Conservation (phyloP, 1,140 invertebrate genomes). For the Tribolium castaneum region DNA sequence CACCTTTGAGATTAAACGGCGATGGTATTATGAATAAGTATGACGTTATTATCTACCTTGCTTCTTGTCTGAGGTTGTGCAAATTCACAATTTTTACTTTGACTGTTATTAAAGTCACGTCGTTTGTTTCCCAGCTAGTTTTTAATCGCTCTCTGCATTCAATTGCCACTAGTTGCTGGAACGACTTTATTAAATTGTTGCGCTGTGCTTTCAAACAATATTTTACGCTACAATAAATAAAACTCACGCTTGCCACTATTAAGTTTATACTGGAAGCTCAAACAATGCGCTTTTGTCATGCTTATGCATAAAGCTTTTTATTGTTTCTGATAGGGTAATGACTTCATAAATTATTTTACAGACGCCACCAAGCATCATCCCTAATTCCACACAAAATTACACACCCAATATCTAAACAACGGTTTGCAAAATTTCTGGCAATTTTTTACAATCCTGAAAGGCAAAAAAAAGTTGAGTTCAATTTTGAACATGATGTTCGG, state of each 20-base stretch:
- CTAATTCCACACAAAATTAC: too few relatives aligned
- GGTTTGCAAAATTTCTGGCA: too few relatives aligned
- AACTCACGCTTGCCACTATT: constrained; percentile 15
- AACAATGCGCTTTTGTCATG: constrained; percentile 36
- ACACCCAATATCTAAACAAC: too few relatives aligned
- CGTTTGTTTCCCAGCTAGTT: constrained; percentile 33
- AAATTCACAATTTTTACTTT: constrained; percentile 21
- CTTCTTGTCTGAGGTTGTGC: not conserved
- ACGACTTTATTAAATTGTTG: constrained; percentile 36
- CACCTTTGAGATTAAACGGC: constrained; percentile 48
- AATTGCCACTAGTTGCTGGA: constrained; percentile 44
- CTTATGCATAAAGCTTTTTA: constrained; percentile 22
- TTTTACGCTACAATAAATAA: constrained; percentile 36
- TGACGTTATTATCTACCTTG: constrained; percentile 43
- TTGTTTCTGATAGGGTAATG: constrained; percentile 22
- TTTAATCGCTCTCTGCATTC: constrained; percentile 38
- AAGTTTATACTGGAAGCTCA: constrained; percentile 12
- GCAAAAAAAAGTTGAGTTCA: too few relatives aligned
- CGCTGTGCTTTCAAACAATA: constrained; percentile 28
- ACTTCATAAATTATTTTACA: not conserved
- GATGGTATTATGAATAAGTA: constrained; percentile 50
- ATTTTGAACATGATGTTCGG: too few relatives aligned
- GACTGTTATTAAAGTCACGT: constrained; percentile 42
- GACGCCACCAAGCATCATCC: too few relatives aligned
- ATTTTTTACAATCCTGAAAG: too few relatives aligned